Evolutionary conservation across 2,113 vertebrate species (phyloP).

Genomic region (Cyanoderma ruficeps): DNA sequence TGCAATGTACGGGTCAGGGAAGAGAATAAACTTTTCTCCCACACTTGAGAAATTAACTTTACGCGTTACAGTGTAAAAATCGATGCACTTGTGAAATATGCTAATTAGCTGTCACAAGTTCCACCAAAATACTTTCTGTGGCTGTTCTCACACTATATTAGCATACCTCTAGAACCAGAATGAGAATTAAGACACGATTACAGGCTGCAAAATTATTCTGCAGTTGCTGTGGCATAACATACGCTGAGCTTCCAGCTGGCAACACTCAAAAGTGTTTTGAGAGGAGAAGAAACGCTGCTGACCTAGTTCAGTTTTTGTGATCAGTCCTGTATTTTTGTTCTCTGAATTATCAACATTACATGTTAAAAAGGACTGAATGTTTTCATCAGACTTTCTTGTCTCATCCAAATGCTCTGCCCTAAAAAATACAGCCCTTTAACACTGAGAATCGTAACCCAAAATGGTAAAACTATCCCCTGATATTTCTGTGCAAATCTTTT

Average conservation of each 20-base stretch:
- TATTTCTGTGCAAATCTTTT: neutral
- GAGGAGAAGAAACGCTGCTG: neutral
- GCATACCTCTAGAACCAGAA: neutral
- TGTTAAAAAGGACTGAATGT: neutral
- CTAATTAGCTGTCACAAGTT: neutral
- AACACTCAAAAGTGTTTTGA: neutral
- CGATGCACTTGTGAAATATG: neutral
- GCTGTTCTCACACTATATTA: neutral
- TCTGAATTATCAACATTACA: neutral
- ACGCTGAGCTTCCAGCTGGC: neutral
- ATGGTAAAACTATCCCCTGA: neutral
- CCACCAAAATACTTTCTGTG: neutral
- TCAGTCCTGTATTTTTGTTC: neutral
- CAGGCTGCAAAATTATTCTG: neutral
- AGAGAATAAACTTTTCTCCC: neutral
- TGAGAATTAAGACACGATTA: neutral
- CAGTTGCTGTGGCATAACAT: neutral
- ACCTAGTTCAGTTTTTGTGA: neutral
- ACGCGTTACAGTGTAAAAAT: neutral
- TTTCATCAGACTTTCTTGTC: neutral
- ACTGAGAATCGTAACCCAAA: neutral
- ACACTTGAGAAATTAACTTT: neutral
- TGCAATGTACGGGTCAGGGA: neutral
- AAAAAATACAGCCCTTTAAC: neutral
- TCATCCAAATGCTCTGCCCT: neutral